Evolutionary conservation across 2,113 vertebrate genomes (phyloP).

Genomic region (Corynorhinus townsendii): DNA sequence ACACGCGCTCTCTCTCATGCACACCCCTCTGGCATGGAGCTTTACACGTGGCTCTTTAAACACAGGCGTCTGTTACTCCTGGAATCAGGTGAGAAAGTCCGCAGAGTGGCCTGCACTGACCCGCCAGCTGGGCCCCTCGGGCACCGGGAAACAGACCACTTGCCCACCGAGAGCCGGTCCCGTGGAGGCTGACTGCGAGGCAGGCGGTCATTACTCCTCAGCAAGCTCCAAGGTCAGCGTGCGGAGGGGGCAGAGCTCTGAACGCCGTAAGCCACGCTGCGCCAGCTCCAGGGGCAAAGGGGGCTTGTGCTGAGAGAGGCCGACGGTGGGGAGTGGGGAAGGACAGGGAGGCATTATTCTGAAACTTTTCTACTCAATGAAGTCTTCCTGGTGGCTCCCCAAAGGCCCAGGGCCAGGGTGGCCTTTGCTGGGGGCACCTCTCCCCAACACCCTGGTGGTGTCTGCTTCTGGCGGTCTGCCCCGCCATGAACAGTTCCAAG

Average conservation of each 20-base stretch:
- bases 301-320: neutral
- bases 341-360: neutral
- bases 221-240: conserved; percentile 25
- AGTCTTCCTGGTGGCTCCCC: neutral
- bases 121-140: neutral
- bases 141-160: neutral
- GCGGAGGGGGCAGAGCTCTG: neutral
- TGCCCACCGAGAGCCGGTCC: conserved; percentile 13
- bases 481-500: accelerated
- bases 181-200: neutral
- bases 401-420: neutral
- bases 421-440: neutral
- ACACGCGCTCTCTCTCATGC: neutral
- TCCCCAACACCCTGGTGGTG: neutral
- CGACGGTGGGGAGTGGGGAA: neutral
- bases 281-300: neutral
- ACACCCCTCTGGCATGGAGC: neutral
- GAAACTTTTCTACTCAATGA: neutral
- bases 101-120: neutral
- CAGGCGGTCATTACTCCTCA: neutral
- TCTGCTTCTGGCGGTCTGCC: neutral
- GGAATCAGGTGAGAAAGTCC: neutral
- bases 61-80: neutral
- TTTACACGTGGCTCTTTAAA: conserved; percentile 11
- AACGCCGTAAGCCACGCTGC: neutral